Conservation (phyloP, 1,140 invertebrate genomes). For the Drosophila leontia region DNA sequence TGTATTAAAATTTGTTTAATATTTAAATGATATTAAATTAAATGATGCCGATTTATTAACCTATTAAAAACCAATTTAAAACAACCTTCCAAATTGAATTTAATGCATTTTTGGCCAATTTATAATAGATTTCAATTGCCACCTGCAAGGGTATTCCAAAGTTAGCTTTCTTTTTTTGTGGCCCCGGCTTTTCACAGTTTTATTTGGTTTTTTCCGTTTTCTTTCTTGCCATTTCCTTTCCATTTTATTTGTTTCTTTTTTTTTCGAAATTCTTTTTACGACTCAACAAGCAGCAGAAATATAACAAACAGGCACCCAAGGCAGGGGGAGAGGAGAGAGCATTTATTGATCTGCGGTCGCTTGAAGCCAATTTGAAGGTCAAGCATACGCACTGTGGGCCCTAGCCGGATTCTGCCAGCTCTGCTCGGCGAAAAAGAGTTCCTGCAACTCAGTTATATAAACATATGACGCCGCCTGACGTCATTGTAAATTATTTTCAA, state of each 20-base stretch:
- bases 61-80: too few relatives aligned
- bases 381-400: slow-evolving; percentile 70
- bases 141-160: too few relatives aligned
- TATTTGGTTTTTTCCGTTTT: slow-evolving; percentile 54
- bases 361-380: slow-evolving; percentile 76
- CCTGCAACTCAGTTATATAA: slow-evolving; percentile 52
- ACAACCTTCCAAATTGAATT: too few relatives aligned
- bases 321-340: slow-evolving; percentile 1
- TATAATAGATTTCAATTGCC: too few relatives aligned
- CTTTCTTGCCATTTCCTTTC: slow-evolving; percentile 14
- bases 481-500: slow-evolving; percentile 81
- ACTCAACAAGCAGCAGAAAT: slow-evolving; percentile 77
- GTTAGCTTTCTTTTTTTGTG: slow-evolving; percentile 16
- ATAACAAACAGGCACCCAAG: slow-evolving; percentile 39
- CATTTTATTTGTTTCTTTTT: slow-evolving; percentile 52
- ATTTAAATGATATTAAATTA: too few relatives aligned
- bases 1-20: too few relatives aligned
- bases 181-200: slow-evolving; percentile 61
- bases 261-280: slow-evolving; percentile 79
- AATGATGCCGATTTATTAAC: too few relatives aligned
- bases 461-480: slow-evolving; percentile 60
- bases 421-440: neutral
- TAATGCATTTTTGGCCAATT: too few relatives aligned
- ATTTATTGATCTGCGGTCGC: slow-evolving; percentile 73
- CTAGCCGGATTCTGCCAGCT: neutral